Evolutionary conservation across 2,113 vertebrate genomes (phyloP), one percentile per base, ranked within the genome.

Genomic region (Lampris incognitus): DNA sequence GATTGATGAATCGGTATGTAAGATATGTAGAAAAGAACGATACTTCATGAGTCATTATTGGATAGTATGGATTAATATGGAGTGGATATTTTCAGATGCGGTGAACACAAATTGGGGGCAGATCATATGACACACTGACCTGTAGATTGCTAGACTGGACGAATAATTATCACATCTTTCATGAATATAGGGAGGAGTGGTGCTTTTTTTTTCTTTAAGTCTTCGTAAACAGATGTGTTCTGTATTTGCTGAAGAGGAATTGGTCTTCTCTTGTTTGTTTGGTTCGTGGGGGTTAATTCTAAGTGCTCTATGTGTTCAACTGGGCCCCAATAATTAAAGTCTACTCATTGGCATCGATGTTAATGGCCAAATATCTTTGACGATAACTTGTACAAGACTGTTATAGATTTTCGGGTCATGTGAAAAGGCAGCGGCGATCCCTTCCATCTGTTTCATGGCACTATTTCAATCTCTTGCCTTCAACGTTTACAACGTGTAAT

Each of bases 401-500:
- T 62, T 52, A 40, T 3, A 2, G 8, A 3, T 52, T 68, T 59
- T 50, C 24, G 73, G 72, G 24, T 37, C 40, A 1, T 38, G 3
- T n/a, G 65, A 4, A 52, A 63, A 42, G 24, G 41, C 38, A 42
- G 9, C 4, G 9, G 39, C 1, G 51, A 52, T 7, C 36, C 69
- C 64, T 61, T 50, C 39, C 67, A 65, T 61, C 73, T 66, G 44
- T 57, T 50, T 37, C 9, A 13, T 52, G 49, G 72, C 13, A 44
- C 48, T 61, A 41, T 76, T 68, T 59, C 76, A 70, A 81, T 44
- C 41, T 56, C 41, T 52, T 11, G 50, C 9, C 60, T 71, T 80
- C 79, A 82, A 77, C 66, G 55, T 54, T 59, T 77, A 42, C 75
- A 69, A 49, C 76, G 51, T 72, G 74, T 68, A 74, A 64, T 81